Evolutionary conservation across 2,797 vertebrate species (phyloP).

Genomic region (Potorous gilbertii): DNA sequence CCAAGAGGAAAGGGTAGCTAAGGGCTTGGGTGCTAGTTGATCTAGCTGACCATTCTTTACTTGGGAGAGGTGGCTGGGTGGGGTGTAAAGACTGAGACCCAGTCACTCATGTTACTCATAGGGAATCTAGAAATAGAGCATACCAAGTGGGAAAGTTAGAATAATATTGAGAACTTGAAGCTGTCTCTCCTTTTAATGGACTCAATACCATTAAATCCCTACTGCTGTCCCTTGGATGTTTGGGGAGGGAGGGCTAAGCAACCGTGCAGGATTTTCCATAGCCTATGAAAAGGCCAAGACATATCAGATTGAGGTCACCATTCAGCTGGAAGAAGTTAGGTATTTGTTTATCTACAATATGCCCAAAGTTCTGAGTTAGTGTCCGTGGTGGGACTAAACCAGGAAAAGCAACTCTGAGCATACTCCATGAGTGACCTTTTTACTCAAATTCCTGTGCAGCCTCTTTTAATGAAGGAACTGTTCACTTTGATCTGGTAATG

Average conservation of each 20-base stretch:
- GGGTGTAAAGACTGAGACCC: not conserved
- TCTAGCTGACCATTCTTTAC: not conserved
- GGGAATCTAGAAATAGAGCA: not conserved
- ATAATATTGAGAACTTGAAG: not conserved
- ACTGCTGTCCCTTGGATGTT: not conserved
- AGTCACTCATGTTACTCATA: not conserved
- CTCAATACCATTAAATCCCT: not conserved
- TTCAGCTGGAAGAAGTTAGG: not conserved
- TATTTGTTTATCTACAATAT: not conserved
- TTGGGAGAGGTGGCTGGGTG: not conserved
- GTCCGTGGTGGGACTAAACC: not conserved
- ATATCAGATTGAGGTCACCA: not conserved
- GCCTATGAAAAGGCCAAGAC: not conserved
- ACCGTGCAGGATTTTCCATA: not conserved
- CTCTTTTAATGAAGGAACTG: not conserved
- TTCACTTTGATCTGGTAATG: not conserved
- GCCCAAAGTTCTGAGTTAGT: not conserved
- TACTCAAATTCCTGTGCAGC: not conserved
- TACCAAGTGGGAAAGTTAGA: not conserved
- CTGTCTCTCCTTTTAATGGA: not conserved
- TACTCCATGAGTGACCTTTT: not conserved
- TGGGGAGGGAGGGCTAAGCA: not conserved
- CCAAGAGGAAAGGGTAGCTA: not conserved
- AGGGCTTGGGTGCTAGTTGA: not conserved
- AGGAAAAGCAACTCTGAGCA: not conserved